Evolutionary conservation across 1,140 invertebrate species (phyloP).

Genomic region (Zaprionus camerounensis): DNA sequence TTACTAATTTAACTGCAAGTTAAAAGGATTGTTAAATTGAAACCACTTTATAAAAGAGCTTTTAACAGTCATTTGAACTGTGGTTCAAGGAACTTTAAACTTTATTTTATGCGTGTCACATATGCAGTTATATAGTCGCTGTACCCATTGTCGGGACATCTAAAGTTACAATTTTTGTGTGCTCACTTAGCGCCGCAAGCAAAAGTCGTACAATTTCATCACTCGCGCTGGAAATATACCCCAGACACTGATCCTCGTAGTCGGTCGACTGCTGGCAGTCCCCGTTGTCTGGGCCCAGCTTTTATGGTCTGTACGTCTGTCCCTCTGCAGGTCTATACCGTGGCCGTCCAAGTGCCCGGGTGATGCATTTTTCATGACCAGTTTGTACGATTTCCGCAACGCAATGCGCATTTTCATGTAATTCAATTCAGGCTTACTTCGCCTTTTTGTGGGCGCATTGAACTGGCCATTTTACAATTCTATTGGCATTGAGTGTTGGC

Average conservation of each 20-base stretch:
- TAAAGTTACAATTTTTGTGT: slow-evolving; percentile 59
- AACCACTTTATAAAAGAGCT: neutral
- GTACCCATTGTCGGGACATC: slow-evolving; percentile 22
- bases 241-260: slow-evolving; percentile 40
- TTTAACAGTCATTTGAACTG: neutral
- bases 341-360: slow-evolving; percentile 34
- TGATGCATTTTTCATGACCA: slow-evolving; percentile 82
- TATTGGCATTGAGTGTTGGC: slow-evolving; percentile 61
- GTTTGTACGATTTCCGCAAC: slow-evolving; percentile 83
- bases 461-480: slow-evolving; percentile 73
- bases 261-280: slow-evolving; percentile 38
- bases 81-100: neutral
- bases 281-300: slow-evolving; percentile 61
- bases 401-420: slow-evolving; percentile 78
- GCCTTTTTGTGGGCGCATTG: slow-evolving; percentile 52
- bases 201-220: slow-evolving; percentile 82
- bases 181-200: slow-evolving; percentile 68
- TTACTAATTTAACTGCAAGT: neutral
- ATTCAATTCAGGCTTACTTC: slow-evolving; percentile 67
- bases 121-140: neutral
- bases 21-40: neutral
- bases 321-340: neutral
- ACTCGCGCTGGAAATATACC: slow-evolving; percentile 51
- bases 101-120: slow-evolving; percentile 10
- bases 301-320: slow-evolving; percentile 59